phyloP scores from a whole-genome alignment of 2,797 vertebrate species.

The Lindbergichthys nudifrons region DNA sequence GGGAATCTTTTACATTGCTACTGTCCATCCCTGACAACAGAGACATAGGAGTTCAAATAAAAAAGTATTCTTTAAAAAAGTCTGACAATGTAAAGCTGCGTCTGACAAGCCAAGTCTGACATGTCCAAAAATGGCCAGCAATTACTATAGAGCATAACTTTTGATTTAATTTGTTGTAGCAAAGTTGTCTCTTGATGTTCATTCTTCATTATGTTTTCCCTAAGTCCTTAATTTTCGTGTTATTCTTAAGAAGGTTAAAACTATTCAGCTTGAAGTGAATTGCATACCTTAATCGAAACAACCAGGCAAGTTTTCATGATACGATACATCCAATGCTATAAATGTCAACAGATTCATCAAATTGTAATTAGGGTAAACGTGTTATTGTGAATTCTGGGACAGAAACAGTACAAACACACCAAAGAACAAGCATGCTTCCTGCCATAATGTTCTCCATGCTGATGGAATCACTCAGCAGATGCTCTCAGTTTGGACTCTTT shows the following conservation, averaged over 20 bases:
- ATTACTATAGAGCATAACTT: background rate
- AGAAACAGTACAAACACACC: constrained; percentile 15
- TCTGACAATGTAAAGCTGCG: no score
- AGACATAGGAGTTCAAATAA: no score
- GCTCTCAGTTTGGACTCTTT: constrained; percentile 30
- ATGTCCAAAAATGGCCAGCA: background rate
- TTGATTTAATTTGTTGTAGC: no score
- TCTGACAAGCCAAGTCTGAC: no score
- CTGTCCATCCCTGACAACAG: background rate
- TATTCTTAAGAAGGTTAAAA: background rate
- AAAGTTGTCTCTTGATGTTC: background rate
- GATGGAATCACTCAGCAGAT: constrained; percentile 50
- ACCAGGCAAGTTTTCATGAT: background rate
- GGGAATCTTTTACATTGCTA: background rate
- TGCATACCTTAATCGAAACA: background rate
- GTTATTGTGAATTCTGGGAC: background rate
- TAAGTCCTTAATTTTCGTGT: background rate
- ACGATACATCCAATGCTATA: background rate
- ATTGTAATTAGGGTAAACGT: constrained; percentile 23
- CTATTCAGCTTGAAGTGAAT: background rate
- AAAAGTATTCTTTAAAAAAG: no score
- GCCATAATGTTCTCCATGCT: constrained; percentile 33
- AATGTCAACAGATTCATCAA: constrained; percentile 35
- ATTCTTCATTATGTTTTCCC: background rate
- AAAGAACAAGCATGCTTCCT: constrained; percentile 20